Conservation (phyloP, 2,888 invertebrate genomes). For the Agapostemon virescens region DNA sequence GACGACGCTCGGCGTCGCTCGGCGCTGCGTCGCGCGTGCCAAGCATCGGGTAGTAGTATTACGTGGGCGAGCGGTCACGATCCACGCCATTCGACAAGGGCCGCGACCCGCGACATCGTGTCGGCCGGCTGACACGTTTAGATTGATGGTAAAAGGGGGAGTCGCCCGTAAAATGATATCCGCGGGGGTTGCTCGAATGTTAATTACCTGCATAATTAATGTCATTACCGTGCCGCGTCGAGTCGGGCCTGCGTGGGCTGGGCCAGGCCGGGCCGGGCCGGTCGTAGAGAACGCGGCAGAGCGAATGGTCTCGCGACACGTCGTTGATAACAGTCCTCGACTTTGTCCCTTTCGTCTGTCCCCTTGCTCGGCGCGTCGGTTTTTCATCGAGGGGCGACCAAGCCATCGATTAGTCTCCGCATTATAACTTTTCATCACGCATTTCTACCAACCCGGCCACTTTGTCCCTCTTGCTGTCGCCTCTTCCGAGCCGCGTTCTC, state of each 20-base stretch:
- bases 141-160: constrained; percentile 73
- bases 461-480: not conserved
- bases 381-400: not conserved
- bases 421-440: constrained; percentile 40
- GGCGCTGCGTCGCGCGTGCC: constrained; percentile 43
- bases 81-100: constrained; percentile 45
- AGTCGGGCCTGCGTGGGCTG: constrained; percentile 5
- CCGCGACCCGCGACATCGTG: constrained; percentile 64
- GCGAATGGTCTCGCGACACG: constrained; percentile 22
- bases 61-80: constrained; percentile 28
- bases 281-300: constrained; percentile 3
- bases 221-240: constrained; percentile 63
- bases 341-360: not conserved
- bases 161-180: constrained; percentile 71
- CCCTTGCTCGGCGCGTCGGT: not conserved
- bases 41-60: constrained; percentile 34
- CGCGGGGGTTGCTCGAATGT: constrained; percentile 63
- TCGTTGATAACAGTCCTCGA: constrained; percentile 32
- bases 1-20: not conserved
- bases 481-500: constrained; percentile 3
- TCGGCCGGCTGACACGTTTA: constrained; percentile 71
- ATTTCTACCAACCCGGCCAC: constrained; percentile 12
- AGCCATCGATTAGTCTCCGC: constrained; percentile 29
- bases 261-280: constrained; percentile 2
- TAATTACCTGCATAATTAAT: constrained; percentile 79